Conservation (phyloP, 2,113 vertebrate genomes). For the Chionodraco myersi region DNA sequence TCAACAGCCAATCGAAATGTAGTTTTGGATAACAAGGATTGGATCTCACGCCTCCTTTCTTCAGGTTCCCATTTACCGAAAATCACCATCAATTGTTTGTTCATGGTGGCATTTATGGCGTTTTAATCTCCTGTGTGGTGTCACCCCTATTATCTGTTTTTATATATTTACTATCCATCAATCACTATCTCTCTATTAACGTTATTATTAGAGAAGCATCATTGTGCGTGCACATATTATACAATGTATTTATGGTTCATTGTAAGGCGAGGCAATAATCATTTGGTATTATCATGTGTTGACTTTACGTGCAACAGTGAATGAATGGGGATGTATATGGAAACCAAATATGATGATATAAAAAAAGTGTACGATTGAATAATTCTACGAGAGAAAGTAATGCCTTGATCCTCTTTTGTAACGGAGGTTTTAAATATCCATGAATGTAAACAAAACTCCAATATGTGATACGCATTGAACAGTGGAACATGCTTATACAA, state of each 20-base stretch:
- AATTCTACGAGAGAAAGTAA: background rate
- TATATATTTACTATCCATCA: background rate
- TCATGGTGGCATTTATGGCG: background rate
- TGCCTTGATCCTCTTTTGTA: background rate
- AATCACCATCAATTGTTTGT: constrained; percentile 10
- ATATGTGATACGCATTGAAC: background rate
- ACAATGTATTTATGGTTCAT: background rate
- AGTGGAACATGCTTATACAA: background rate
- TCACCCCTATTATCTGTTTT: background rate
- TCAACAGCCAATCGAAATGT: constrained; percentile 41
- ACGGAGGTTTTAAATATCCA: background rate
- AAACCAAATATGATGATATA: background rate
- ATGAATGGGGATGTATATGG: background rate
- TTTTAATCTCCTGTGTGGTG: background rate
- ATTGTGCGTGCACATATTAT: background rate
- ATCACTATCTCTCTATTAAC: background rate
- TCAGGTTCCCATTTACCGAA: constrained; percentile 30
- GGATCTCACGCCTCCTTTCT: background rate
- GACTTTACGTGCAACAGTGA: background rate
- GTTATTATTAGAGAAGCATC: background rate
- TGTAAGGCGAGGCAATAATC: background rate
- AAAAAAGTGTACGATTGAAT: background rate
- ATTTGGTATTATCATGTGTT: background rate
- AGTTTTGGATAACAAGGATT: background rate
- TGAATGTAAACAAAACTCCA: background rate